A percentile compares a stretch with the other conserved stretches of the same genome.
These are phyloP conservation scores for Cacoxenus indagator DNA, from an alignment of 2,888 invertebrate species.

Conservation along the genomic window DNA sequence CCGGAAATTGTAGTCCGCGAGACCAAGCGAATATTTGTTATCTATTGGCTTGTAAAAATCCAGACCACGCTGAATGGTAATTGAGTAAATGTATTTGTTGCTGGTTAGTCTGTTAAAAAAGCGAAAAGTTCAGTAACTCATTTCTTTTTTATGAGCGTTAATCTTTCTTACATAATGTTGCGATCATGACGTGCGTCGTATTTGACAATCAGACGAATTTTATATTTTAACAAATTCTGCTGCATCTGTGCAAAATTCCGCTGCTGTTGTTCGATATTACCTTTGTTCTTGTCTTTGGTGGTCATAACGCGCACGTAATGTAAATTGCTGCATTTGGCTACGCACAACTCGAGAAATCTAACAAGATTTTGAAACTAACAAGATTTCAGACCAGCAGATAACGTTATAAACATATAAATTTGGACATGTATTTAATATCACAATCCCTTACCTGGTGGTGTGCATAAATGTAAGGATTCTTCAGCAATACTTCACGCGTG, in stretches of 20 bases:
- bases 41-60: background rate
- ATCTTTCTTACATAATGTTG: background rate
- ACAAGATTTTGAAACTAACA: slow-evolving; percentile 1
- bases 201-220: background rate
- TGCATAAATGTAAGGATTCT: background rate
- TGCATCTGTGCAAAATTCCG: background rate
- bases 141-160: background rate
- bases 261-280: background rate
- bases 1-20: slow-evolving; percentile 64
- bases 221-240: background rate
- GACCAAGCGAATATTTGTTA: background rate
- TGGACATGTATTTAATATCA: background rate
- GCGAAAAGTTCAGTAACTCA: background rate
- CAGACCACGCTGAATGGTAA: background rate
- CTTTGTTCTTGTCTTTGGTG: background rate
- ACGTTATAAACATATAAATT: background rate
- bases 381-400: background rate
- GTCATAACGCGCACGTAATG: background rate
- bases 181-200: background rate
- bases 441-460: background rate
- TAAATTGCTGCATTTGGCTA: background rate
- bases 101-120: background rate
- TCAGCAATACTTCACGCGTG: background rate
- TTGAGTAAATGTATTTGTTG: background rate
- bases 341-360: background rate